These are phyloP conservation scores for Stomorhina lunata DNA, from an alignment of 2,888 invertebrate genomes.

Conservation along the genomic window DNA sequence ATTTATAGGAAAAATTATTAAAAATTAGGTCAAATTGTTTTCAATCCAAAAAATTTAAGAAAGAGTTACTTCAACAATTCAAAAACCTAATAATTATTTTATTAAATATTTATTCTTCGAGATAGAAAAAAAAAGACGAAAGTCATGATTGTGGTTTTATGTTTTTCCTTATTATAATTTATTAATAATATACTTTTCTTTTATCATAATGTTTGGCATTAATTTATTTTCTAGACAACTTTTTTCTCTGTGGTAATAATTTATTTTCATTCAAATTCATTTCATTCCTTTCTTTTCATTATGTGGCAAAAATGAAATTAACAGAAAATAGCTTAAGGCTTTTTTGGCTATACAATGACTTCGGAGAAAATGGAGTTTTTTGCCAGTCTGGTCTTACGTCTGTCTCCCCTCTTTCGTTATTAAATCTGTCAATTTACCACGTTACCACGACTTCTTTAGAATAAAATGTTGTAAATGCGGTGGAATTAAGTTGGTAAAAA, in stretches of 20 bases:
- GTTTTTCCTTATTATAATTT: background rate
- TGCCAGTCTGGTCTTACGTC: background rate
- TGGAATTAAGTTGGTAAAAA: too few species aligned
- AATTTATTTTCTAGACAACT: conserved; percentile 63
- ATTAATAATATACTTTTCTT: background rate
- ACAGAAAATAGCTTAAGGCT: conserved; percentile 42
- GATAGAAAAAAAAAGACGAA: background rate
- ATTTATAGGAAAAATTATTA: background rate
- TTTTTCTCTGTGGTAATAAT: conserved; percentile 52
- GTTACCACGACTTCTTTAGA: too few species aligned
- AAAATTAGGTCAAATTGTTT: conserved; percentile 38
- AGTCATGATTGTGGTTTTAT: background rate
- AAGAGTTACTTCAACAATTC: background rate
- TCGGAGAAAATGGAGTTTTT: conserved; percentile 21
- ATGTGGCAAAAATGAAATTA: conserved; percentile 57
- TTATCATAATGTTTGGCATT: conserved; percentile 22
- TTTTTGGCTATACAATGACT: background rate
- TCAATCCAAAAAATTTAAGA: background rate
- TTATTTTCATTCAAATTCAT: conserved; percentile 16
- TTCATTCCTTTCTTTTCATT: conserved; percentile 11
- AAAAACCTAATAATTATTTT: background rate
- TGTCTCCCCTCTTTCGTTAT: too few species aligned
- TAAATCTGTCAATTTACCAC: too few species aligned
- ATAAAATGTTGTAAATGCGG: too few species aligned
- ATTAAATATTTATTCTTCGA: background rate